Percentiles rank a stretch among this genome's conserved stretches.
Conservation (phyloP, 2,888 invertebrate genomes). For the Apocheima hispidaria region DNA sequence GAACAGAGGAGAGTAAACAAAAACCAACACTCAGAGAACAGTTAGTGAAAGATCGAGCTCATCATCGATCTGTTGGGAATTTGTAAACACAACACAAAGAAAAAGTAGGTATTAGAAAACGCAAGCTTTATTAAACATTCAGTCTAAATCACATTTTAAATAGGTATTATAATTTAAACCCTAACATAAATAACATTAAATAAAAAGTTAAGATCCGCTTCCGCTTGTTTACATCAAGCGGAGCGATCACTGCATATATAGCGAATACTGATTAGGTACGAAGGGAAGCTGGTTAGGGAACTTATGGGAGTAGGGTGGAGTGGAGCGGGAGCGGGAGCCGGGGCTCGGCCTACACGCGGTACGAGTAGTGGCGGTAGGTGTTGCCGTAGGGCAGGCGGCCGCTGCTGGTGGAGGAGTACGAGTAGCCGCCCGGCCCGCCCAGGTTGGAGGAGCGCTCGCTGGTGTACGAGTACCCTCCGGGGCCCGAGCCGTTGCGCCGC, state of each 20-base stretch:
- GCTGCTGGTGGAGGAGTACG: constrained; percentile 92
- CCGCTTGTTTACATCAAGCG: constrained; percentile 76
- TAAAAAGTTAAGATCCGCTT: constrained; percentile 70
- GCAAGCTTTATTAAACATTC: constrained; percentile 85
- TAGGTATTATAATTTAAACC: constrained; percentile 64
- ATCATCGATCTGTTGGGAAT: constrained; percentile 66
- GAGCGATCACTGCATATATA: constrained; percentile 79
- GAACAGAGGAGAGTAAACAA: constrained; percentile 37
- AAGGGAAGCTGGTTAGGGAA: constrained; percentile 54
- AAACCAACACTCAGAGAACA: constrained; percentile 44
- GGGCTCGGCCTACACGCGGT: constrained; percentile 90
- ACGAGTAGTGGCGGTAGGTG: constrained; percentile 93
- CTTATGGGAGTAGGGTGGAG: constrained; percentile 42
- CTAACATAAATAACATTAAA: constrained; percentile 67
- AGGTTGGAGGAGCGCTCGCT: constrained; percentile 90
- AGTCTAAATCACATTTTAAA: constrained; percentile 80
- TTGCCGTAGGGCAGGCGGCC: constrained; percentile 94
- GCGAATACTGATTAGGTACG: constrained; percentile 81
- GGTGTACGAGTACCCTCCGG: constrained; percentile 91
- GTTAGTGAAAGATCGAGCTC: constrained; percentile 76
- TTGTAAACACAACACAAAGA: constrained; percentile 67
- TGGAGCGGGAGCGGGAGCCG: constrained; percentile 50
- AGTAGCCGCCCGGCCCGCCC: constrained; percentile 93
- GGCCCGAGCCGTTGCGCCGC: constrained; percentile 89
- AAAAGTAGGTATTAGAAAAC: constrained; percentile 74